Evolutionary conservation across 2,888 invertebrate species (phyloP).

Genomic region (Epinotia nisella): DNA sequence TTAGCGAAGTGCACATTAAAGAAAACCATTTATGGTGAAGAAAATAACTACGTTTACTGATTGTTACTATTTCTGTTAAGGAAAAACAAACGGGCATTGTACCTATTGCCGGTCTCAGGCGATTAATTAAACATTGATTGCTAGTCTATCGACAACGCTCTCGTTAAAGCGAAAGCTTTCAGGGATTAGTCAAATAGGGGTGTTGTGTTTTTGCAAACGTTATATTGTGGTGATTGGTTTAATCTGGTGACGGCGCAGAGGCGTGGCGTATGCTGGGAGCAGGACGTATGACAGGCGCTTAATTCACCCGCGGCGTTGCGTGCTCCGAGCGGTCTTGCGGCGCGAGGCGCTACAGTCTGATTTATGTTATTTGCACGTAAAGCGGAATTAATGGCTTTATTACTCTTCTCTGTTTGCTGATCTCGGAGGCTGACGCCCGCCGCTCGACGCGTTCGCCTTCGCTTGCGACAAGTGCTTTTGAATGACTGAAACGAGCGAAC

Average conservation of each 20-base stretch:
- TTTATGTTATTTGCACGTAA: slow-evolving; percentile 84
- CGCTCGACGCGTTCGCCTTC: slow-evolving; percentile 59
- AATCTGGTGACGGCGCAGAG: slow-evolving; percentile 58
- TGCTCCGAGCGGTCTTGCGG: slow-evolving; percentile 74
- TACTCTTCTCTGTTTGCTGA: slow-evolving; percentile 81
- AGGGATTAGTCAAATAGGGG: slow-evolving; percentile 42
- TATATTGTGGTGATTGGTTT: slow-evolving; percentile 58
- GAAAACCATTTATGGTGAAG: slow-evolving; percentile 9
- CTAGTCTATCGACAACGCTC: slow-evolving; percentile 30
- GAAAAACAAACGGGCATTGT: slow-evolving; percentile 24
- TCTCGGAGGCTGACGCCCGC: slow-evolving; percentile 67
- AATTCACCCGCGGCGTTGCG: slow-evolving; percentile 72
- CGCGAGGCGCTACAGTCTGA: slow-evolving; percentile 77
- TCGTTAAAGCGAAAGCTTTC: slow-evolving; percentile 37
- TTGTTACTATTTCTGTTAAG: slow-evolving; percentile 21
- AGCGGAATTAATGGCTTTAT: slow-evolving; percentile 84
- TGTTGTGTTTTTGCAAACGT: slow-evolving; percentile 39
- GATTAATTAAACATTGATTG: slow-evolving; percentile 39
- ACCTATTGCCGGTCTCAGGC: slow-evolving; percentile 36
- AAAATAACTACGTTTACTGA: slow-evolving; percentile 19
- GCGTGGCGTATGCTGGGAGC: slow-evolving; percentile 52
- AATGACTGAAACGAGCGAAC: slow-evolving; percentile 66
- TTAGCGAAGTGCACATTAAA: slow-evolving; percentile 6
- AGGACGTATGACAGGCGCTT: slow-evolving; percentile 75
- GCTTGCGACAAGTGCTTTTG: slow-evolving; percentile 67